Percentiles rank a stretch among this genome's conserved stretches.
Conservation (phyloP, 2,888 invertebrate genomes). For the Kuschelorhynchus macadamiae region DNA sequence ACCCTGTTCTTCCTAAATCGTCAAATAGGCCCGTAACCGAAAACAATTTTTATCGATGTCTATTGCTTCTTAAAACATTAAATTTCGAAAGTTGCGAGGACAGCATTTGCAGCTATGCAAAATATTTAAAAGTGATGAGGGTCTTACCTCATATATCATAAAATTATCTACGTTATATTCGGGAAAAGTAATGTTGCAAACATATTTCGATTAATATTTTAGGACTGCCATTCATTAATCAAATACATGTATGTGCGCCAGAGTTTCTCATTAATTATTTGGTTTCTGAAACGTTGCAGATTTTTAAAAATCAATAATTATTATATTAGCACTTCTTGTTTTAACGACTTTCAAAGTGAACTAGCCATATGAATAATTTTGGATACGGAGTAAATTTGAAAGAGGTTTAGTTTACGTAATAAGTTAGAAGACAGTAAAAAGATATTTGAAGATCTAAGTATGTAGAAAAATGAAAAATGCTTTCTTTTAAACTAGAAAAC, state of each 20-base stretch:
- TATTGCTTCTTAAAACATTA: too few relatives aligned
- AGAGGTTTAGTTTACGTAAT: too few relatives aligned
- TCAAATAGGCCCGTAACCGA: too few relatives aligned
- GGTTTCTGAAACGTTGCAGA: slow-evolving; percentile 53
- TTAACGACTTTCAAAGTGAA: too few relatives aligned
- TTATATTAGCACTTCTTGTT: neutral
- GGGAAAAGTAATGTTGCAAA: slow-evolving; percentile 57
- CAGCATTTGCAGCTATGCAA: slow-evolving; percentile 5
- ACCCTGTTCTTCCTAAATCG: too few relatives aligned
- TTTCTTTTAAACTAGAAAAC: too few relatives aligned
- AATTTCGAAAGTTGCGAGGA: slow-evolving; percentile 12
- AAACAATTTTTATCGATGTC: too few relatives aligned
- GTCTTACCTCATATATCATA: slow-evolving; percentile 39
- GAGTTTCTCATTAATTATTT: slow-evolving; percentile 56
- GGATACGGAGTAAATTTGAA: too few relatives aligned
- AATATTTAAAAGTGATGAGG: slow-evolving; percentile 40
- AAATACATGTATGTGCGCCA: slow-evolving; percentile 56
- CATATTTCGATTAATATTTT: slow-evolving; percentile 60
- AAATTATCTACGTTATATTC: slow-evolving; percentile 29
- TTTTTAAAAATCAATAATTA: slow-evolving; percentile 40
- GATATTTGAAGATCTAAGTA: too few relatives aligned
- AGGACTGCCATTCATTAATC: slow-evolving; percentile 57
- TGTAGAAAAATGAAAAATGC: too few relatives aligned
- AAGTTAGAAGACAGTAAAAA: too few relatives aligned
- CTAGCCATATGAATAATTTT: too few relatives aligned